Evolutionary conservation across 1,140 invertebrate species (phyloP).

Genomic region (Drosophila suzukii): DNA sequence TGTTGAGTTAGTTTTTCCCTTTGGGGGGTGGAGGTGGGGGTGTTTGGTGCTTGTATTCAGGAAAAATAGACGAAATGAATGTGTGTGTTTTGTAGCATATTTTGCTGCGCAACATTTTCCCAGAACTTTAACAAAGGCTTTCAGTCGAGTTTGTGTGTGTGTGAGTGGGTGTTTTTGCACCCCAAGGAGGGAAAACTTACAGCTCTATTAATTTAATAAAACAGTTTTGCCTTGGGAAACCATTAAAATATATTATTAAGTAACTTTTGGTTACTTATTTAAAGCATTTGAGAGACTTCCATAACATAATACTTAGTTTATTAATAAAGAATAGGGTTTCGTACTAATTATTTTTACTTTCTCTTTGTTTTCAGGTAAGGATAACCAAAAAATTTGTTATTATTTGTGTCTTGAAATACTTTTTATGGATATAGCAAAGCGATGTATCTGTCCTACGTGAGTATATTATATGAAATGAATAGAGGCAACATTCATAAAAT

Average conservation of each 20-base stretch:
- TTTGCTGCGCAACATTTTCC: slow-evolving; percentile 56
- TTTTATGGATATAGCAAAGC: slow-evolving; percentile 50
- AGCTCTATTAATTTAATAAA: slow-evolving; percentile 19
- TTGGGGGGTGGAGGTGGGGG: too few relatives aligned
- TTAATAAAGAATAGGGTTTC: too few relatives aligned
- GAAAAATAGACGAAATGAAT: slow-evolving; percentile 33
- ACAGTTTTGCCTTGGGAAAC: background rate
- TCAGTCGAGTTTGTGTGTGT: slow-evolving; percentile 4
- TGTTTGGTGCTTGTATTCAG: too few relatives aligned
- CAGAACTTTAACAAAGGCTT: slow-evolving; percentile 28
- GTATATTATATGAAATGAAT: slow-evolving; percentile 28
- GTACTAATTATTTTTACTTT: background rate
- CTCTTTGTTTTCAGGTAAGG: slow-evolving; percentile 43
- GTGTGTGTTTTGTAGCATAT: slow-evolving; percentile 67
- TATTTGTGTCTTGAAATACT: slow-evolving; percentile 54
- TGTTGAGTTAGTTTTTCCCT: slow-evolving; percentile 52
- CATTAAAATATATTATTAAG: too few relatives aligned
- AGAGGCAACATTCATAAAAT: background rate
- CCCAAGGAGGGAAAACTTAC: background rate
- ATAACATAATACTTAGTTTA: background rate
- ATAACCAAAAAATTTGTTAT: slow-evolving; percentile 33
- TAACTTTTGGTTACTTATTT: too few relatives aligned
- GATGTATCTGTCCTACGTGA: slow-evolving; percentile 55
- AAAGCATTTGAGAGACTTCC: too few relatives aligned
- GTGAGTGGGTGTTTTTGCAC: background rate